phyloP scores from a whole-genome alignment of 2,797 vertebrate genomes.

The Monodelphis domestica region DNA sequence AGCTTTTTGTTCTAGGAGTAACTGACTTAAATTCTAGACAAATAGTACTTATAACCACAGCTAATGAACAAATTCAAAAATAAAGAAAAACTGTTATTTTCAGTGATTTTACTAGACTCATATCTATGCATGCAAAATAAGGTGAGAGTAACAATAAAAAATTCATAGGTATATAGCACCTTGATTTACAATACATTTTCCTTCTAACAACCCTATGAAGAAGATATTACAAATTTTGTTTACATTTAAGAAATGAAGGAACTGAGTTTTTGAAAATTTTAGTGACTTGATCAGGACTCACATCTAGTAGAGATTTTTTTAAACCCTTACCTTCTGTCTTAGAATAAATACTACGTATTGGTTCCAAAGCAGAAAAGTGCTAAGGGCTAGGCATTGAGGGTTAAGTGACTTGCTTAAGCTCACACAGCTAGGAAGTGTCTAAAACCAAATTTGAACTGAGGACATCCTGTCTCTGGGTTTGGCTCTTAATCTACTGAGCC shows the following conservation, averaged over 20 bases:
- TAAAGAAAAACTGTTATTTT: not conserved
- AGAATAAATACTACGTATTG: no score
- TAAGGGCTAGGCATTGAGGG: no score
- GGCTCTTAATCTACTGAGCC: no score
- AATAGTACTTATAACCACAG: not conserved
- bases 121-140: not conserved
- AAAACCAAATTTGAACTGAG: no score
- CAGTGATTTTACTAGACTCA: not conserved
- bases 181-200: not conserved
- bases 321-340: no score
- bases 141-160: not conserved
- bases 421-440: no score
- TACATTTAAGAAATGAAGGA: not conserved
- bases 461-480: no score
- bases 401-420: no score
- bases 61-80: not conserved
- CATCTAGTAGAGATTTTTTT: not conserved
- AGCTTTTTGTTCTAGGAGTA: constrained; percentile 18
- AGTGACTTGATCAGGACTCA: not conserved
- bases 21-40: constrained; percentile 1
- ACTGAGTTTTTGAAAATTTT: not conserved
- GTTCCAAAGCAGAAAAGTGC: no score
- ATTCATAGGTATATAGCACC: not conserved
- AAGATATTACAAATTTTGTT: not conserved
- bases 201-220: not conserved